phyloP scores from a whole-genome alignment of 2,113 vertebrate species.

The Lamprotornis superbus region DNA sequence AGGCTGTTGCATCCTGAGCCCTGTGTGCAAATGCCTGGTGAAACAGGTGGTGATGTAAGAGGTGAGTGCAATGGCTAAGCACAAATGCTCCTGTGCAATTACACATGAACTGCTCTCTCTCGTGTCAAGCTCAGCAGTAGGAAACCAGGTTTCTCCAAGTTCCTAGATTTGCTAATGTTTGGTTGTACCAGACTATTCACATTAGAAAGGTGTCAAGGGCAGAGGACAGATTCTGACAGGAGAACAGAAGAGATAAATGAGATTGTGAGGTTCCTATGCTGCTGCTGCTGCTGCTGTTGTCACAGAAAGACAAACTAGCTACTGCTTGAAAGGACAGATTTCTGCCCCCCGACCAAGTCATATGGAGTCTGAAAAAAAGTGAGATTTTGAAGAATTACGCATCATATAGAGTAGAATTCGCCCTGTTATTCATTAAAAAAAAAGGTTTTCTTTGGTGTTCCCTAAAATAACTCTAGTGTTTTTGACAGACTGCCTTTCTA shows the following conservation, averaged over 20 bases:
- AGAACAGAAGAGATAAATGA: neutral
- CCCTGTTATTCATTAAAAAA: neutral
- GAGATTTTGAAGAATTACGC: neutral
- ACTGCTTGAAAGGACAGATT: neutral
- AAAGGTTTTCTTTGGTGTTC: neutral
- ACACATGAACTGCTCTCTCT: rapidly evolving
- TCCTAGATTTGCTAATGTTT: neutral
- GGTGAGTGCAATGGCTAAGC: neutral
- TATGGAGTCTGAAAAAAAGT: neutral
- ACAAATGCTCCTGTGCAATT: rapidly evolving
- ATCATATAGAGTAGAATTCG: neutral
- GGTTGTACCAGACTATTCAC: neutral
- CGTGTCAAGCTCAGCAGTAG: neutral
- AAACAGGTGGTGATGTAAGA: neutral
- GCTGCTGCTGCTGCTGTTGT: neutral
- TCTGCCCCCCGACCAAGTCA: neutral
- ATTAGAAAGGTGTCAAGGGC: neutral
- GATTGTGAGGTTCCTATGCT: neutral
- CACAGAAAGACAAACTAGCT: neutral
- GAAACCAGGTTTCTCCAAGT: neutral
- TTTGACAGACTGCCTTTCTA: neutral
- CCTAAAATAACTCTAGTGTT: neutral
- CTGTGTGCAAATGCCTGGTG: neutral
- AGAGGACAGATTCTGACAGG: neutral
- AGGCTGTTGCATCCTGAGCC: neutral